These are phyloP conservation scores for Drosophila melanocephala DNA, from an alignment of 2,888 invertebrate species.

Conservation along the genomic window DNA sequence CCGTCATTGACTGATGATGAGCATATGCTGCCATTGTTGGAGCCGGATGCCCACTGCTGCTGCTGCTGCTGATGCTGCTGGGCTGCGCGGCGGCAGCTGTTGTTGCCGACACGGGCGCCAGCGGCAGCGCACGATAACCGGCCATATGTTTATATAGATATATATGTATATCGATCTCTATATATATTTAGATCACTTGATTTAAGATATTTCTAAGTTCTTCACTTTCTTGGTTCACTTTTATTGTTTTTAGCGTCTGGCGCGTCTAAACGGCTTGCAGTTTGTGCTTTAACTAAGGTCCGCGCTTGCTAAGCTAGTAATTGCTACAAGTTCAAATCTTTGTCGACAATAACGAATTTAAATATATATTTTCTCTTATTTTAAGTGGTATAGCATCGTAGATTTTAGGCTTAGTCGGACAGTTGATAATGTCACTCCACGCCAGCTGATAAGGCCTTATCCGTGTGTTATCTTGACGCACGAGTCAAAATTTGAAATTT, in stretches of 20 bases:
- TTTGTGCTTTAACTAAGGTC: conserved; percentile 59
- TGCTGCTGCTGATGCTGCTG: conserved; percentile 50
- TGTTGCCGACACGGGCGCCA: conserved; percentile 81
- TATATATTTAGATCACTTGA: conserved; percentile 15
- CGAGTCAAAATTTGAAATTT: conserved; percentile 36
- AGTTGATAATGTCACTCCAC: conserved; percentile 74
- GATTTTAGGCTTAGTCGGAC: conserved; percentile 69
- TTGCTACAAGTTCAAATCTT: conserved; percentile 66
- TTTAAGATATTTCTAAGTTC: conserved; percentile 5
- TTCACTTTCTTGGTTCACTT: conserved; percentile 29
- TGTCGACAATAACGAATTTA: conserved; percentile 54
- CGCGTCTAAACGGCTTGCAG: conserved; percentile 65
- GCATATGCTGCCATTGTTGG: conserved; percentile 83
- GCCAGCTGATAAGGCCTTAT: conserved; percentile 61
- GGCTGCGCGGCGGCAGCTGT: conserved; percentile 73
- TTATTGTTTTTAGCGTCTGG: conserved; percentile 7
- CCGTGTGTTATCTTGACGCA: conserved; percentile 60
- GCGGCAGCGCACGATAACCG: conserved; percentile 79
- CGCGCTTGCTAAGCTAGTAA: conserved; percentile 37
- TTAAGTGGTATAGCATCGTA: conserved; percentile 33
- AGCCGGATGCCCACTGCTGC: conserved; percentile 55
- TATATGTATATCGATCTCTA: neutral
- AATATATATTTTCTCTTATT: conserved; percentile 64
- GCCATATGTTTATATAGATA: conserved; percentile 63
- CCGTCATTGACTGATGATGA: conserved; percentile 83